Conservation (phyloP, 2,797 vertebrate species). For the Anguilla marmorata region DNA sequence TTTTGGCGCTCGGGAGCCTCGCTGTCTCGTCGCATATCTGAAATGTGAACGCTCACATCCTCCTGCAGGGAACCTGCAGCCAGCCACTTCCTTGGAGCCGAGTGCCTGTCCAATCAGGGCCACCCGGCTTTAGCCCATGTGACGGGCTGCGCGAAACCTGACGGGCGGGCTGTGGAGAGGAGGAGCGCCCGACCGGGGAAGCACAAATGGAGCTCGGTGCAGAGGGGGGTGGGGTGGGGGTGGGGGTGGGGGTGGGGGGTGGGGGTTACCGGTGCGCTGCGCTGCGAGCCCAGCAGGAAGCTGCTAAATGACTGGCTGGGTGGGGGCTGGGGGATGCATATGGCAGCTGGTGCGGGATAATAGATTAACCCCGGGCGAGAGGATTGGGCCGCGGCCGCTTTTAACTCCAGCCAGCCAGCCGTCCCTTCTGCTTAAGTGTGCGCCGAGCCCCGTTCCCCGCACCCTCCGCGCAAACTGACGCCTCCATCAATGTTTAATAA, state of each 20-base stretch:
- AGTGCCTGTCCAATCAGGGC: not conserved
- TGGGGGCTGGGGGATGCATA: slow-evolving; percentile 42
- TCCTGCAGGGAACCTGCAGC: slow-evolving; percentile 1
- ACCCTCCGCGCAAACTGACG: slow-evolving; percentile 44
- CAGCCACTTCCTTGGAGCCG: not conserved
- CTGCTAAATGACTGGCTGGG: slow-evolving; percentile 50
- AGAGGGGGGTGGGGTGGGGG: not conserved
- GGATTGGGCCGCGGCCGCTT: slow-evolving; percentile 61
- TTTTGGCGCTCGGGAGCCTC: not conserved
- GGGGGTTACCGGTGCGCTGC: not conserved
- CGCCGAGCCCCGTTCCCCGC: not conserved
- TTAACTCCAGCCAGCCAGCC: slow-evolving; percentile 58
- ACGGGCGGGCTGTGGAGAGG: not conserved
- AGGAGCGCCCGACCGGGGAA: not conserved
- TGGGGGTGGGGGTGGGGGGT: not conserved
- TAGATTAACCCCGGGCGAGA: slow-evolving; percentile 65
- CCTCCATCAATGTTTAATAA: slow-evolving; percentile 59
- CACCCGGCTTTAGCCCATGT: slow-evolving; percentile 17
- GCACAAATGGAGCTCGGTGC: not conserved
- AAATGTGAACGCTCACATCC: slow-evolving; percentile 20
- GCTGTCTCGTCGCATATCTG: slow-evolving; percentile 16
- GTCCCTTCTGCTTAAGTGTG: slow-evolving; percentile 44
- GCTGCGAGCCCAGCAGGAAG: slow-evolving; percentile 37
- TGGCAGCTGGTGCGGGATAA: slow-evolving; percentile 76
- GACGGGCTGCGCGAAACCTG: slow-evolving; percentile 21